Evolutionary conservation across 2,797 vertebrate species (phyloP), one percentile per base, ranked within the genome.

Genomic region (Eulemur rubriventer): DNA sequence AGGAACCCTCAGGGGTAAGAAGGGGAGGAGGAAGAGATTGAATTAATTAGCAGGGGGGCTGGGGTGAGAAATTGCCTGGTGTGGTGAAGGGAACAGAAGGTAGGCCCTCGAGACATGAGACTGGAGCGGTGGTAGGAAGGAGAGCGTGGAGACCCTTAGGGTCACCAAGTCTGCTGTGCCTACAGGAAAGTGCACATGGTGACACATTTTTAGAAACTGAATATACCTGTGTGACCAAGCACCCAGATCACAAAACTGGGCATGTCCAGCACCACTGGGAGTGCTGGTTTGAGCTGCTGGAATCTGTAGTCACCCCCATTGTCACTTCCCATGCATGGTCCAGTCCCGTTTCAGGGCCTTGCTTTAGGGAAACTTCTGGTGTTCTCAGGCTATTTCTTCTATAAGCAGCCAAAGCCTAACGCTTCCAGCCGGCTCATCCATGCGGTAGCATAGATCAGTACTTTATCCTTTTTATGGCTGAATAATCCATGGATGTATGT

Each of bases 91-190:
- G 24, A 48, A 26, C 55, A 72, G 89, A 82, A 35, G 7, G 18
- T 9, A 41, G 41, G 52, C 59, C n/a, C 2, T 0, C 0, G 0
- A 14, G 33, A 12, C 1, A 1, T n/a, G 82, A 59, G 46, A 2
- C 11, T 63, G 61, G 24, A 55, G 69, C 38, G 17, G 26, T 14
- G 22, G 12, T 9, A 26, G 90, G n/a, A 67, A 13, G 50, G 65
- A 46, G n/a, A 82, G 22, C 8, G 0, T 1, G 30, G 80, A 70
- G 63, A 55, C 35, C 38, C 5, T 12, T 10, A 1, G 0, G 38
- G 30, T 82, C 43, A 1, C 22, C 52, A 67, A 41, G 22, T 48
- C 5, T 13, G 2, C 2, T 26, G 20, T 59, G 2, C 43, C 57
- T 43, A 14, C 7, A 59, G 75, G 35, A 35, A 46, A 46, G 48